Evolutionary conservation across 2,888 invertebrate species (phyloP), one percentile per base, ranked within the genome.

Genomic region (Branchellion lobata): DNA sequence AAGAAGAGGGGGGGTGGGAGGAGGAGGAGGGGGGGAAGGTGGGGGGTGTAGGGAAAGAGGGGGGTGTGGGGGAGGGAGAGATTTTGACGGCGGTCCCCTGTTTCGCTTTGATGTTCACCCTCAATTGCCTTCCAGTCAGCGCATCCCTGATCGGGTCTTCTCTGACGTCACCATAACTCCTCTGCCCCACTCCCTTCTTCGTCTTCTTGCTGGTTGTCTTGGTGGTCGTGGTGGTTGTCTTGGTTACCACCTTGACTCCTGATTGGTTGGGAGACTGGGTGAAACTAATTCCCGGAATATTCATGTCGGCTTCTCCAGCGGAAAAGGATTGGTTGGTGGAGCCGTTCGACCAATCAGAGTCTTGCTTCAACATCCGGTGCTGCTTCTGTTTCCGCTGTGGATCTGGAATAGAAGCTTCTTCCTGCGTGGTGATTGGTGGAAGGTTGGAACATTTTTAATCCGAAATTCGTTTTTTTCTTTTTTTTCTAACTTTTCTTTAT

Each of bases 11-110:
- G 18, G 79, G 79, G 21, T 78, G 78, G 47, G 80, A 51, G 0
- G 80, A 78, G 11, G 81, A 79, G 27, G 81, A 80, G 31, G 80
- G 79, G 27, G 57, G 71, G 21, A 81, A 53, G 27, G 77, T 77
- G 8, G 81, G n/a, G n/a, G n/a, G n/a, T n/a, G n/a, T n/a, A n/a
- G n/a, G n/a, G n/a, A n/a, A n/a, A n/a, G n/a, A n/a, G n/a, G n/a
- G n/a, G 18, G 79, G 79, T 24, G 80, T 80, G 47, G 80, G 68
- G 0, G 80, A 78, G 11, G 81, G 81, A n/a, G 81, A 80, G 31
- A 81, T 81, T 33, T 72, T 76, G 21, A 81, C 71, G 27, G 77
- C 79, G 8, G 81, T 79, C 34, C 40, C 61, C n/a, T 68, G 79
- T 31, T 80, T 68, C 5, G 81, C 81, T 57, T 74, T 73, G 21